A percentile compares a stretch with the other conserved stretches of the same genome.
phyloP scores from a whole-genome alignment of 2,113 vertebrate genomes.

The Mirza zaza region DNA sequence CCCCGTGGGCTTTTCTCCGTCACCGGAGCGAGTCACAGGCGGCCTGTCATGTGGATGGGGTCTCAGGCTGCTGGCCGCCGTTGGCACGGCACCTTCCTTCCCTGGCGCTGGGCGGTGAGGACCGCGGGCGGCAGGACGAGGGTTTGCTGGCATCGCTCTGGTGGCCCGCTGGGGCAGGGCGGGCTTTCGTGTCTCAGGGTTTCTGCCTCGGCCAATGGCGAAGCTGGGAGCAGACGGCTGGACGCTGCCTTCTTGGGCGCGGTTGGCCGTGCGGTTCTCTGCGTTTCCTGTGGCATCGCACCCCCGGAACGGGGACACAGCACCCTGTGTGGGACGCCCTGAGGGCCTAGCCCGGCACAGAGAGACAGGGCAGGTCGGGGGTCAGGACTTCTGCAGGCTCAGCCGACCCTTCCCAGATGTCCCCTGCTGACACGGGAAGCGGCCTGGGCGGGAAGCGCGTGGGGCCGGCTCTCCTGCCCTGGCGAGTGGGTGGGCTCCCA shows the following conservation, averaged over 20 bases:
- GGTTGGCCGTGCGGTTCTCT: too few species aligned
- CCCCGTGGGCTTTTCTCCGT: accelerated
- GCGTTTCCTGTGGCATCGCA: too few species aligned
- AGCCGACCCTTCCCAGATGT: accelerated
- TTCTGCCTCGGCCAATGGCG: not conserved
- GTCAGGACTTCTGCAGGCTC: accelerated
- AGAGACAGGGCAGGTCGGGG: accelerated
- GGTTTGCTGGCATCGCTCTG: accelerated
- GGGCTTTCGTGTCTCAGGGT: not conserved
- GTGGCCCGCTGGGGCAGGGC: too few species aligned
- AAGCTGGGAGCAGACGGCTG: accelerated
- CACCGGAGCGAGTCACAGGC: not conserved
- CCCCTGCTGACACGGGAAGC: not conserved
- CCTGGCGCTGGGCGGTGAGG: accelerated
- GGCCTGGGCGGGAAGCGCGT: not conserved
- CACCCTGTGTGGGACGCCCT: accelerated
- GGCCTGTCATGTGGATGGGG: accelerated
- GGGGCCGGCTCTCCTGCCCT: accelerated
- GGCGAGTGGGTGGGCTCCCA: accelerated
- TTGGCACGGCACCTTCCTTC: accelerated
- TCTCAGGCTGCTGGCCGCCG: accelerated
- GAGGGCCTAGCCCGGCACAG: not conserved
- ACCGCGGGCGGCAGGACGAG: accelerated
- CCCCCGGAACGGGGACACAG: too few species aligned
- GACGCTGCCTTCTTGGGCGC: accelerated